A percentile compares a stretch with the other conserved stretches of the same genome.
phyloP scores from a whole-genome alignment of 2,113 vertebrate species.

The Mohoua ochrocephala region DNA sequence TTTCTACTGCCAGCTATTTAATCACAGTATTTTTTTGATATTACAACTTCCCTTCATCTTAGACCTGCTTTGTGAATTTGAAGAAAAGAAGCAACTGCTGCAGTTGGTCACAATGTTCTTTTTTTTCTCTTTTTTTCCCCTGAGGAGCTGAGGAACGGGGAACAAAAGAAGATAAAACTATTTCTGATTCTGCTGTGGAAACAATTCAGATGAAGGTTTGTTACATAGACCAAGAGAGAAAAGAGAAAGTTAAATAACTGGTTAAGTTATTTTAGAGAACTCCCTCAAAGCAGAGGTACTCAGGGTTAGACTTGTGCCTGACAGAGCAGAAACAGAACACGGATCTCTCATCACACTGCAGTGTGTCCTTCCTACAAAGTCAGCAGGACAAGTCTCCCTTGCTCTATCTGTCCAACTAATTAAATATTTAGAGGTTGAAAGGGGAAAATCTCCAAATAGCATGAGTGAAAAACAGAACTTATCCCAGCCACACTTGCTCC shows the following conservation, averaged over 20 bases:
- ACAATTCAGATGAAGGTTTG: background rate
- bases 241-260: background rate
- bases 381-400: background rate
- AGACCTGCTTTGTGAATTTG: background rate
- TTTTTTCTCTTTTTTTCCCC: background rate
- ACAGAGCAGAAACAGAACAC: background rate
- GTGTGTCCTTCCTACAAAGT: background rate
- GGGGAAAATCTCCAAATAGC: background rate
- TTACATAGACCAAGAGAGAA: background rate
- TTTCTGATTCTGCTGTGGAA: background rate
- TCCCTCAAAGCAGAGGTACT: background rate
- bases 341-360: background rate
- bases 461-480: background rate
- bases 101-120: background rate
- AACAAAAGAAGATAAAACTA: background rate
- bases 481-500: background rate
- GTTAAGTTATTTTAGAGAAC: background rate
- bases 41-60: background rate
- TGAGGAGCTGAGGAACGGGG: background rate
- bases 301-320: background rate
- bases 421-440: background rate
- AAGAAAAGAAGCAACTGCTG: background rate
- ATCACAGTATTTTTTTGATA: background rate
- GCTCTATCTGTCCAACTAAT: background rate
- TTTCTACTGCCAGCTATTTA: background rate